Evolutionary conservation across 2,113 vertebrate species (phyloP).

Genomic region (Eudyptes chrysolophus): DNA sequence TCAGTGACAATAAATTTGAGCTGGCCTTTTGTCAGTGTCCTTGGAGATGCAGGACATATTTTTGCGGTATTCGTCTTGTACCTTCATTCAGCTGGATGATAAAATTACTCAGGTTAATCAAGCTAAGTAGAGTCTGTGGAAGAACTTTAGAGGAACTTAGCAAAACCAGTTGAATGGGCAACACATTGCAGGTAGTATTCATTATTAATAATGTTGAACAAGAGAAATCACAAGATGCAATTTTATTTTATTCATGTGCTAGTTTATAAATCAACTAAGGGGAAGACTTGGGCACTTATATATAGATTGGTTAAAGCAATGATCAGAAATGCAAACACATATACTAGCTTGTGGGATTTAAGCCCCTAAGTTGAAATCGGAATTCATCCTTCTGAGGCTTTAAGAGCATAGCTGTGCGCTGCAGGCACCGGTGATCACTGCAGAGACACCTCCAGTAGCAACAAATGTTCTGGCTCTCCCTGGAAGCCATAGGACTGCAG

Average conservation of each 20-base stretch:
- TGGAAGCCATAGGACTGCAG: neutral
- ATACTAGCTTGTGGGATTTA: neutral
- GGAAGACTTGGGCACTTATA: neutral
- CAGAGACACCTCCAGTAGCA: neutral
- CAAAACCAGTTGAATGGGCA: neutral
- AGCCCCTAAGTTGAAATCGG: neutral
- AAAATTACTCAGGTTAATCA: neutral
- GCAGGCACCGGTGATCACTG: neutral
- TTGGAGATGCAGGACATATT: neutral
- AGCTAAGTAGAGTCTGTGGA: neutral
- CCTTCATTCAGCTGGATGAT: neutral
- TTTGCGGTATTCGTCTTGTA: neutral
- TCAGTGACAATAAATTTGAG: neutral
- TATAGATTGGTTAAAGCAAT: neutral
- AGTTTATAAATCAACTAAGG: neutral
- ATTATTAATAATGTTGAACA: neutral
- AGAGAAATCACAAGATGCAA: neutral
- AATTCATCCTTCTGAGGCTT: neutral
- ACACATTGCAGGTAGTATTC: neutral
- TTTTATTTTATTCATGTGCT: neutral
- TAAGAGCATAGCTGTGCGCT: neutral
- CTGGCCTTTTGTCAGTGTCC: neutral
- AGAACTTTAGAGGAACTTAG: neutral
- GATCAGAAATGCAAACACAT: neutral
- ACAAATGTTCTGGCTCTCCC: neutral